A percentile compares a stretch with the other conserved stretches of the same genome.
phyloP scores from a whole-genome alignment of 2,113 vertebrate species.

The Grammomys surdaster region DNA sequence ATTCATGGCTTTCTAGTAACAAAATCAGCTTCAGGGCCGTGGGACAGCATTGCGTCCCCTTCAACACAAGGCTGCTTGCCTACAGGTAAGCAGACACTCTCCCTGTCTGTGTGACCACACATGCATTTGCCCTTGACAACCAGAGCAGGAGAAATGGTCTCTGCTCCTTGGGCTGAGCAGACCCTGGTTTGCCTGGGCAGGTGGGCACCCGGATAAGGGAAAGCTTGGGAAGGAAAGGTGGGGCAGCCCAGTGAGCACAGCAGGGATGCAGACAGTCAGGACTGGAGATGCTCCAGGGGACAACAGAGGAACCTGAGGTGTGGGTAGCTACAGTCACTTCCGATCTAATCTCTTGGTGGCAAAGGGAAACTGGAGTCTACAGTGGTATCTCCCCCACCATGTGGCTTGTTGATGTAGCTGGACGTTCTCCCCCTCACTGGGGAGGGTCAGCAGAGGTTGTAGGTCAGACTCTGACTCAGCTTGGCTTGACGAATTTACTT shows the following conservation, averaged over 20 bases:
- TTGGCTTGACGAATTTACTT: constrained; percentile 51
- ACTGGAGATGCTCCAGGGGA: accelerated
- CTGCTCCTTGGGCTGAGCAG: too few species aligned
- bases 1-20: too few species aligned
- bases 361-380: constrained; percentile 69
- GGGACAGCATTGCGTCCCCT: neutral
- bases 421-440: constrained; percentile 82
- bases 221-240: too few species aligned
- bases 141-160: neutral
- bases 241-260: neutral
- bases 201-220: accelerated
- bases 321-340: neutral
- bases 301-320: accelerated
- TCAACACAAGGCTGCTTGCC: too few species aligned
- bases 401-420: constrained; percentile 67
- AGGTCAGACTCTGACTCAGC: constrained; percentile 44
- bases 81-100: neutral
- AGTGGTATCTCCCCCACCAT: constrained; percentile 62
- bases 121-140: neutral
- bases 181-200: neutral
- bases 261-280: too few species aligned
- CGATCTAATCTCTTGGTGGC: neutral
- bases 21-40: accelerated
- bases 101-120: neutral
- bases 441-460: constrained; percentile 80